Evolutionary conservation across 2,888 invertebrate species (phyloP), one percentile per base, ranked within the genome.

Genomic region (Scaptomyza polygonia): DNA sequence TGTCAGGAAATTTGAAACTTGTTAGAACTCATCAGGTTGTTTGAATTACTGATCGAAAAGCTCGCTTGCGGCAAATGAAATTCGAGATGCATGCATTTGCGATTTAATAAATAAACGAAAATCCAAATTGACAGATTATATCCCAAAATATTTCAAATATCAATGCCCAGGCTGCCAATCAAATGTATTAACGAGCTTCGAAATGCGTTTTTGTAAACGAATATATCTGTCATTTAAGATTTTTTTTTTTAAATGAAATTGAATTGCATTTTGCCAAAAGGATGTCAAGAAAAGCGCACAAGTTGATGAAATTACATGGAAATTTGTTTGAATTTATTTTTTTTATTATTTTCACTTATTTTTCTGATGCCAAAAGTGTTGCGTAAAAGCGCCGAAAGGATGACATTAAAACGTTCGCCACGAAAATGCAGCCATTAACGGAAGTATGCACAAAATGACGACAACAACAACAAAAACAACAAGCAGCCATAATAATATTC

Each of bases 1-100:
- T 66, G 69, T 62, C 80, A 80, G 86, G 76, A 84, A 84, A 86
- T 83, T 84, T 73, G 80, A 81, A 79, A 86, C 70, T 79, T 80
- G 81, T 80, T 77, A 73, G 79, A 72, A 25, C 40, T 57, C 42
- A 63, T 66, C 54, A 40, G 21, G 32, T 52, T 34, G 18, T 30
- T 4, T 47, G 32, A 29, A 12, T 39, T 25, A 32, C 49, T 42
- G 32, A 48, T 40, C 40, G 55, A 39, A 56, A 45, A 53, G 64
- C n/a, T n/a, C 51, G 69, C 67, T 77, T 77, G 74, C 68, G 79
- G 58, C 72, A 72, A 80, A 80, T 76, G 76, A 65, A 78, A 76
- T 77, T 77, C 67, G 49, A 58, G 32, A 36, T n/a, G 62, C 66
- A 55, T 74, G 70, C 73, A 74, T 63, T 74, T n/a, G n/a, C n/a